Percentiles rank a stretch among this genome's conserved stretches.
Evolutionary conservation across 2,113 vertebrate genomes (phyloP).

Genomic region (Sceloporus tristichus): DNA sequence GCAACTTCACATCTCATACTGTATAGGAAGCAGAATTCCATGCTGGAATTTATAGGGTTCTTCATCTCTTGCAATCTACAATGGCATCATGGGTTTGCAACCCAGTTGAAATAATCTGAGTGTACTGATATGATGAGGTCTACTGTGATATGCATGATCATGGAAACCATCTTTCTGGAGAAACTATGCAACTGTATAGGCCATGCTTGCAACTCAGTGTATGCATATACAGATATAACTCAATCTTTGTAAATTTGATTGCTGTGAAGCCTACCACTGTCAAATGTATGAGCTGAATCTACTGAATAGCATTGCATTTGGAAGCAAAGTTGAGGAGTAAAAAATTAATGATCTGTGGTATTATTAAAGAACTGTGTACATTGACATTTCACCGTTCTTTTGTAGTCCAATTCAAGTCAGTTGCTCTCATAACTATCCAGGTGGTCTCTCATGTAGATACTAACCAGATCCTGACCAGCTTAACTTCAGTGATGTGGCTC

Average conservation of each 20-base stretch:
- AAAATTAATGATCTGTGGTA: neutral
- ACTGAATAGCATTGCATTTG: neutral
- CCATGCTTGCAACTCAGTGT: neutral
- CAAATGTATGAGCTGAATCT: neutral
- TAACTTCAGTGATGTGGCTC: neutral
- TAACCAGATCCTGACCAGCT: neutral
- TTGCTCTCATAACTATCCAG: neutral
- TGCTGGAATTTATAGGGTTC: no score
- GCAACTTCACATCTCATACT: no score
- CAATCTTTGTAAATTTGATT: neutral
- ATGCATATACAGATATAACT: neutral
- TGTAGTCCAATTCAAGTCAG: neutral
- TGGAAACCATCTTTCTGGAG: neutral
- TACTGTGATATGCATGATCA: neutral
- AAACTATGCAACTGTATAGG: neutral
- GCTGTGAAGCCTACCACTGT: neutral
- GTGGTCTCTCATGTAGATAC: neutral
- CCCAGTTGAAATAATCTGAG: neutral
- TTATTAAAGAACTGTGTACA: neutral
- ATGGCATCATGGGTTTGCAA: neutral
- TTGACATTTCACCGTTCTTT: neutral
- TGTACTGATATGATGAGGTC: neutral
- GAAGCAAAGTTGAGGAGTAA: neutral
- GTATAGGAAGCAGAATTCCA: no score
- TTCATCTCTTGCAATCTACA: neutral